Evolutionary conservation across 2,888 invertebrate genomes (phyloP), one percentile per base, ranked within the genome.

Genomic region (Cerceris rybyensis): DNA sequence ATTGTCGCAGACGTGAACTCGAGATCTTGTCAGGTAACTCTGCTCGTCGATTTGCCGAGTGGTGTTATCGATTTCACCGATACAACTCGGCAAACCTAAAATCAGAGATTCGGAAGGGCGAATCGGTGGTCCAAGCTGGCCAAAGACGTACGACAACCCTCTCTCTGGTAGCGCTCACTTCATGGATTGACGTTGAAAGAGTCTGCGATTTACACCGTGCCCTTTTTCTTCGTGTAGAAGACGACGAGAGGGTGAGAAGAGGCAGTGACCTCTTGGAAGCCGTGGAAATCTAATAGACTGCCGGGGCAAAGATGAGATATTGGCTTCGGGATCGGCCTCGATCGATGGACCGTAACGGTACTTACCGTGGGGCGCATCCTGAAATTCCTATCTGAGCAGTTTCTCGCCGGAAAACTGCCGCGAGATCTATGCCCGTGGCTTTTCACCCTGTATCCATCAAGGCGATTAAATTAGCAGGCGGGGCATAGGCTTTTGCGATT

Each of bases 241-340:
- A 39, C 42, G 60, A 49, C 7, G 43, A 55, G 58, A 28, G 28
- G 64, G 50, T 65, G 57, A 14, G 72, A 75, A 61, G 59, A 66
- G 70, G 57, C 67, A 64, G 82, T 74, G 78, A 80, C 84, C 88
- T 81, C 76, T 80, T 81, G 76, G 86, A 88, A 87, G 76, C 85
- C 86, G 84, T 87, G 85, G 85, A 89, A 90, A 90, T 90, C 88
- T 90, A 90, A 90, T 90, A 91, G 87, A 90, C 88, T 84, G 82
- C 84, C 28, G 28, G 80, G 87, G 84, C 85, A 81, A 81, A 82
- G 86, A 88, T 90, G 88, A 89, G 87, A 89, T 88, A 90, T 90
- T 88, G 89, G 87, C 82, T 89, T 76, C 75, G 75, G 78, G 83
- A 82, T 86, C 78, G 76, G 71, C 59, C 39, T 61, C 82, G 87